These are phyloP conservation scores for Manduca sexta DNA, from an alignment of 1,140 invertebrate species.

Conservation along the genomic window DNA sequence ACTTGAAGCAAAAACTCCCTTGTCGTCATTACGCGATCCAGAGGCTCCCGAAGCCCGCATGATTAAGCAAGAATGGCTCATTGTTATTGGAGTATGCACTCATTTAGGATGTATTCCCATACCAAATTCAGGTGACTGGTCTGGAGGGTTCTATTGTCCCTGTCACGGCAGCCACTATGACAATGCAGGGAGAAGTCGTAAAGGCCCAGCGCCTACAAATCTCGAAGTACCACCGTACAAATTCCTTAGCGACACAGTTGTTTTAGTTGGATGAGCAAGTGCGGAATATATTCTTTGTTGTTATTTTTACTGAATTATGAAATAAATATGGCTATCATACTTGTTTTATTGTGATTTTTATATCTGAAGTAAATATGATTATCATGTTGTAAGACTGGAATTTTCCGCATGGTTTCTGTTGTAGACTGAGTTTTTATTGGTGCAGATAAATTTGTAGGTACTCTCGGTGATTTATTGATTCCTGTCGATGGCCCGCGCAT, in stretches of 20 bases:
- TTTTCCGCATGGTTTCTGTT: no score
- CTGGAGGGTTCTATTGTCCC: slow-evolving; percentile 90
- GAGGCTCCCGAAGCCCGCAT: slow-evolving; percentile 81
- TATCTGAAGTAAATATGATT: no score
- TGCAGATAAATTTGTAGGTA: no score
- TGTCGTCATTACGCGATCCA: slow-evolving; percentile 83
- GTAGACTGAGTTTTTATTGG: no score
- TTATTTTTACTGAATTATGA: no score
- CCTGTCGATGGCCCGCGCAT: no score
- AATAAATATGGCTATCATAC: no score
- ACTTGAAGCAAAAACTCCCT: slow-evolving; percentile 76
- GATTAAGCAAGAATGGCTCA: slow-evolving; percentile 81
- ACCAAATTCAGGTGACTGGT: slow-evolving; percentile 83
- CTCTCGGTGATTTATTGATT: no score
- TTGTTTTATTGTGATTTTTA: no score
- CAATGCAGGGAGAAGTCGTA: slow-evolving; percentile 85
- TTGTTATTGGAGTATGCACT: slow-evolving; percentile 91
- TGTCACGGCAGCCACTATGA: slow-evolving; percentile 96
- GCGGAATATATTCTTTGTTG: no score
- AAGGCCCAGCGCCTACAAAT: slow-evolving; percentile 90
- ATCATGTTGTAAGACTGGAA: no score
- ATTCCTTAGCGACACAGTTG: slow-evolving; percentile 42
- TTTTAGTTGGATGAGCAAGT: slow-evolving; percentile 40
- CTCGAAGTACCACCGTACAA: slow-evolving; percentile 84
- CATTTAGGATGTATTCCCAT: slow-evolving; percentile 92